These are phyloP conservation scores for Priocnemis perturbator DNA, from an alignment of 2,888 invertebrate species.

Conservation along the genomic window DNA sequence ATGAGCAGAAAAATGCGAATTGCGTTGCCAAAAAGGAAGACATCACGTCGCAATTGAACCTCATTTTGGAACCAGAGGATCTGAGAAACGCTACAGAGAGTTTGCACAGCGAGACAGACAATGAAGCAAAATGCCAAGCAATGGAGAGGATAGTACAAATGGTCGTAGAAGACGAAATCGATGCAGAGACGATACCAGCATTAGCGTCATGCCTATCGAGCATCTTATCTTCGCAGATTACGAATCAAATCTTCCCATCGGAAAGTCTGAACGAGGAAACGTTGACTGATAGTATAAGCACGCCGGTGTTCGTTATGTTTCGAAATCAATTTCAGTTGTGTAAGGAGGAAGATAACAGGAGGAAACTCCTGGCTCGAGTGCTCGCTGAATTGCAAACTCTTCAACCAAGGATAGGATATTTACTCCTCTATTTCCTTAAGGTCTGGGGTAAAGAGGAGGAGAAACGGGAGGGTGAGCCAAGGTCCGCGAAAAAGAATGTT, in stretches of 20 bases:
- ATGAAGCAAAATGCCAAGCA: constrained; percentile 80
- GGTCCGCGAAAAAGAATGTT: constrained; percentile 37
- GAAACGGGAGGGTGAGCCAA: constrained; percentile 75
- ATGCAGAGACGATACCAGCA: constrained; percentile 78
- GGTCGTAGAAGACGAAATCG: constrained; percentile 80
- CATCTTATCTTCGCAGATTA: constrained; percentile 78
- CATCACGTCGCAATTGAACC: constrained; percentile 65
- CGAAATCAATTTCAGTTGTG: constrained; percentile 85
- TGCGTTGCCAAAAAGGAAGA: constrained; percentile 68
- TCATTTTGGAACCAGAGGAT: constrained; percentile 75
- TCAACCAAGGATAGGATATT: constrained; percentile 87
- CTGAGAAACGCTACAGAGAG: constrained; percentile 78
- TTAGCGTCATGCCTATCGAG: constrained; percentile 80
- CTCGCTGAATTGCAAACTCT: constrained; percentile 83
- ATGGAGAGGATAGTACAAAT: constrained; percentile 81
- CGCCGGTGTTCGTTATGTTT: constrained; percentile 92
- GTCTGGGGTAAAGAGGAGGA: constrained; percentile 80
- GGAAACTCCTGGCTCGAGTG: constrained; percentile 87
- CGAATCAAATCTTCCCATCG: constrained; percentile 77
- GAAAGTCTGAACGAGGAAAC: constrained; percentile 78
- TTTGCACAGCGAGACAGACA: constrained; percentile 78
- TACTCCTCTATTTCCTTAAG: constrained; percentile 92
- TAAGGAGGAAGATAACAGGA: constrained; percentile 84
- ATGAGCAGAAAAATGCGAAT: constrained; percentile 68
- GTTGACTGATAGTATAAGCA: constrained; percentile 86